Base-by-base conservation (phyloP, 2,113 vertebrate species). In the Nicator chloris region DNA sequence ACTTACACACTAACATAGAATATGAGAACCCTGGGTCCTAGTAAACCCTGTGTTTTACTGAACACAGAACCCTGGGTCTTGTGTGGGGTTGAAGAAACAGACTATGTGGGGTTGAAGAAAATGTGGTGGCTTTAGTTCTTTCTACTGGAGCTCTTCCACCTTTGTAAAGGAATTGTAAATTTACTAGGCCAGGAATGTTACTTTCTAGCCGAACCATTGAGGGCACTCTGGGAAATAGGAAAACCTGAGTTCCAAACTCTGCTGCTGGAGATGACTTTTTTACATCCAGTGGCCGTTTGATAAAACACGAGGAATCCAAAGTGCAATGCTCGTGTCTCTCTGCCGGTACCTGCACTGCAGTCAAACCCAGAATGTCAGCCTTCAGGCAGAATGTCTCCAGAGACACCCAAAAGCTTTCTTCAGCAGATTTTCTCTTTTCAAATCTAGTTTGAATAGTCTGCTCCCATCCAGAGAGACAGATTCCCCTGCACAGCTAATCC, bases 121-220 rank as follows among this genome's bases (percentile, higher is more conserved):
- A 68, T n/a, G 24, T 35, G 26, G 27, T 73, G 50, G 26, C 6
- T 83, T 95, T 60, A 84, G 51, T 53, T 64, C 93, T 79, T 91
- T 94, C 87, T 79, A 16, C 44, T 87, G 96, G 73, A 91, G 30
- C 35, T 64, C 6, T 68, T 94, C 87, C 78, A 91, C 65, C 81
- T 94, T 90, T 27, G 0, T 63, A 89, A 82, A 94, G 44, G 45
- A 94, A 94, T 90, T 92, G 44, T 72, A 27, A 65, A 90, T 91
- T 82, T 85, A 51, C 73, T n/a, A 47, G 57, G 40, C 57, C 82
- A 87, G 75, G 61, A 94, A 85, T 79, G 61, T 30, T 64, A 76
- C 31, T 87, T 87, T 82, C 35, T 19, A 91, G 78, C 84, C 90
- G 95, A 89, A 87, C 17, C 65, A 57, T 69, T 80, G 42, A 80